Base-by-base conservation (phyloP, 2,888 invertebrate genomes). In the Glaucopsyche alexis region DNA sequence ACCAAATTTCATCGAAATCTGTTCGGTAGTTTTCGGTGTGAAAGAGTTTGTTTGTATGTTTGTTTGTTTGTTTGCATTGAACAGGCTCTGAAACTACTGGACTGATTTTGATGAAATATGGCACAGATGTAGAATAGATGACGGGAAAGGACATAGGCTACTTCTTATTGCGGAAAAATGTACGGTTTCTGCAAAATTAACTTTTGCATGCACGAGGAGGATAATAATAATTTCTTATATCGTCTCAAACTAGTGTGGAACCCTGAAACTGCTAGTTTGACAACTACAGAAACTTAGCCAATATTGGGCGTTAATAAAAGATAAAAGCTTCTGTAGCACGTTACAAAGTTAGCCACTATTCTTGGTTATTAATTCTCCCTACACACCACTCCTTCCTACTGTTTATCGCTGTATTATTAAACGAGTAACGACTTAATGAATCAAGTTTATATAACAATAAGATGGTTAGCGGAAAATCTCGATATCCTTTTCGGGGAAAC, bases 271-370 rank as follows among this genome's bases (percentile, higher is more conserved):
- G 55, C 16, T 11, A 55, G 55, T 86, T 85, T 83, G 80, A 79
- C 78, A 76, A 77, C 81, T 86, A 85, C 85, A 84, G 83, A 80
- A 80, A 80, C 77, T 78, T 80, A 81, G 82, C 80, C 83, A 78
- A 78, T 79, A 80, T 79, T 77, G 78, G 76, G 76, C 78, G 81
- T 82, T 84, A 86, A 86, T 87, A 86, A 86, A 86, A 86, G 84
- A 85, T 85, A 83, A 80, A 85, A 83, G 82, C 82, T 79, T 76
- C 78, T 80, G 79, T 81, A 83, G 86, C 84, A 86, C 82, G 81
- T 81, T 81, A 80, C 83, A 81, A 82, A 85, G 81, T 85, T 83
- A 75, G 74, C 78, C 79, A 79, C 77, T 83, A 79, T 60, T 60
- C 29, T 14, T 13, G 9, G 60, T 29, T 60, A 60, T 60, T 60